A percentile compares a stretch with the other conserved stretches of the same genome.
phyloP scores from a whole-genome alignment of 2,797 vertebrate species.

The Scleropages formosus region DNA sequence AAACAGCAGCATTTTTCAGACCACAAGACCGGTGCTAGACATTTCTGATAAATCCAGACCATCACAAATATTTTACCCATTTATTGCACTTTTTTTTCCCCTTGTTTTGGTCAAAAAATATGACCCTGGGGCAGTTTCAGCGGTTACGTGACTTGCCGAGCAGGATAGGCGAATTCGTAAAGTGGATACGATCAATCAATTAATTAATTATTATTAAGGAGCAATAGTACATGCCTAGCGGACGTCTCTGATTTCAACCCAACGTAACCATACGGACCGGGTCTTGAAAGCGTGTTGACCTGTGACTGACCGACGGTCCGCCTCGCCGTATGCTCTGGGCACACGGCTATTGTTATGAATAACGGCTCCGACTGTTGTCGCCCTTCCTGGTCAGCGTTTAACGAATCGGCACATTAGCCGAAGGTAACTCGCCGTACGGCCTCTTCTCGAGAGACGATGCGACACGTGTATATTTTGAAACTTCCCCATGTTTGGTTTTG shows the following conservation, averaged over 20 bases:
- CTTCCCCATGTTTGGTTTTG: background rate
- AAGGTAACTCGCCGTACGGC: background rate
- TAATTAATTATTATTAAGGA: background rate
- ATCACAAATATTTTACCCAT: background rate
- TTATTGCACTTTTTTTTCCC: background rate
- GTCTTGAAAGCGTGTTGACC: background rate
- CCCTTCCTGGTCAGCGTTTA: background rate
- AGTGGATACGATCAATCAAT: background rate
- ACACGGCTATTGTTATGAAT: background rate
- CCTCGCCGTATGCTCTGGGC: background rate
- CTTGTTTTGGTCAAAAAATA: background rate
- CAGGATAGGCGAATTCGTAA: background rate
- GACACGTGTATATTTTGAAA: too few relatives aligned
- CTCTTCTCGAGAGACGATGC: background rate
- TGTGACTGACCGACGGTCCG: background rate
- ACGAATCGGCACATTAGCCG: background rate
- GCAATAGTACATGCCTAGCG: too few relatives aligned
- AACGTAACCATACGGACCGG: background rate
- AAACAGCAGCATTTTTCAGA: background rate
- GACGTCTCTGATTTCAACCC: background rate
- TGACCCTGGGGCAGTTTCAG: background rate
- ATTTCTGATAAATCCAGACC: background rate
- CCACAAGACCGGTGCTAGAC: background rate
- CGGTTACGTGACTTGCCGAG: background rate
- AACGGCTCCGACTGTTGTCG: background rate